phyloP scores from a whole-genome alignment of 1,140 invertebrate species.

The Zaprionus ghesquierei region DNA sequence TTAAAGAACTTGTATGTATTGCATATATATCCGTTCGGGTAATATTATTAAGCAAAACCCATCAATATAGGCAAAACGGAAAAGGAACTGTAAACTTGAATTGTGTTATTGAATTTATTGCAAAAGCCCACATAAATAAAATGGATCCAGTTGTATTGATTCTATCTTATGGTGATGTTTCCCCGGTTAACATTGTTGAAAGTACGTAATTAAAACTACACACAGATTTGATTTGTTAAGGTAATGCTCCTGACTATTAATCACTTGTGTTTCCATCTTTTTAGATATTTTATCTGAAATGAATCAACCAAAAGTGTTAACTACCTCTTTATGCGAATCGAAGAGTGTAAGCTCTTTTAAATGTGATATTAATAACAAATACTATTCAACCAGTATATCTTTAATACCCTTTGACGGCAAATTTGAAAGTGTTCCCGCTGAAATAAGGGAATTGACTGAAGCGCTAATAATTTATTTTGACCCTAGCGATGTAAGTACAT shows the following conservation, averaged over 20 bases:
- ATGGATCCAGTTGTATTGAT: conserved; percentile 54
- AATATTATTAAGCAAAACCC: background rate
- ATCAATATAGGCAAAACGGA: background rate
- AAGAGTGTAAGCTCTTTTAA: conserved; percentile 30
- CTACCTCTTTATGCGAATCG: conserved; percentile 5
- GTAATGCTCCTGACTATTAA: background rate
- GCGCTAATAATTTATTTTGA: conserved; percentile 60
- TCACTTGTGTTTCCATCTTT: background rate
- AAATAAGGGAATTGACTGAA: conserved; percentile 38
- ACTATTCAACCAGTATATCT: conserved; percentile 46
- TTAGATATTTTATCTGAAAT: conserved; percentile 50
- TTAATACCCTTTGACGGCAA: conserved; percentile 54
- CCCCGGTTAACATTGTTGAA: conserved; percentile 46
- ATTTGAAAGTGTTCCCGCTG: conserved; percentile 44
- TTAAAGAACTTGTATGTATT: background rate
- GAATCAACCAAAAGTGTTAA: conserved; percentile 35
- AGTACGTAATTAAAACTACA: conserved; percentile 26
- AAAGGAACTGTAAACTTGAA: background rate
- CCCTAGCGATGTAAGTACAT: conserved; percentile 35
- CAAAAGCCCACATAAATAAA: background rate
- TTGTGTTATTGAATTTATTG: background rate
- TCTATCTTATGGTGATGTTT: conserved; percentile 40
- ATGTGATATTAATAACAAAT: conserved; percentile 55
- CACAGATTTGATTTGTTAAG: too few species aligned
- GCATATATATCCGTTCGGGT: background rate